Conservation (phyloP, 1,140 invertebrate genomes). For the Sycophaga agraensis region DNA sequence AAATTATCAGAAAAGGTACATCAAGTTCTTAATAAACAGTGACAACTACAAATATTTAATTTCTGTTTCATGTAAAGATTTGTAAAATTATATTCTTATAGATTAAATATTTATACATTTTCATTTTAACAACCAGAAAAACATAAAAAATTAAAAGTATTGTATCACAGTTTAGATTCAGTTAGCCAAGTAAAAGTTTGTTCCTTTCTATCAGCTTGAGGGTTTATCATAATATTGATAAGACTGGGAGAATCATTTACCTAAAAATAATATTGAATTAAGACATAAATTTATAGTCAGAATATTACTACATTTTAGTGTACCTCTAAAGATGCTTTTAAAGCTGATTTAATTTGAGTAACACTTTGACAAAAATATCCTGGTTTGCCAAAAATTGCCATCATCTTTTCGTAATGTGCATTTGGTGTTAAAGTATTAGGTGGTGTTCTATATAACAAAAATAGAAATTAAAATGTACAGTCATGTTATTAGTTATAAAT, state of each 20-base stretch:
- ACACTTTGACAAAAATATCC: conserved; percentile 81
- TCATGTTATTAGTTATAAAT: conserved; percentile 25
- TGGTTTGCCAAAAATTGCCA: conserved; percentile 78
- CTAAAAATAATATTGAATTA: conserved; percentile 41
- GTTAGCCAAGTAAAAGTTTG: conserved; percentile 91
- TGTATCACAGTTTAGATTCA: conserved; percentile 78
- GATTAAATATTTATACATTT: no score
- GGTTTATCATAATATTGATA: conserved; percentile 89
- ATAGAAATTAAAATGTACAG: conserved; percentile 27
- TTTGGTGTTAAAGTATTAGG: conserved; percentile 76
- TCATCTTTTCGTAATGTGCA: conserved; percentile 86
- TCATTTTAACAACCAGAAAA: not conserved
- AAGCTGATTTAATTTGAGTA: conserved; percentile 70
- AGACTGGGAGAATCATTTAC: conserved; percentile 75
- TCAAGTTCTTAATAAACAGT: no score
- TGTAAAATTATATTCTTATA: no score
- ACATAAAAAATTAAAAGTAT: conserved; percentile 1
- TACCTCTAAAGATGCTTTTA: conserved; percentile 68
- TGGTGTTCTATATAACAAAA: conserved; percentile 68
- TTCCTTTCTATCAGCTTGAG: conserved; percentile 83
- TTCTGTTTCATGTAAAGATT: no score
- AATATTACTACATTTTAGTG: conserved; percentile 20
- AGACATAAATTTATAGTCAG: conserved; percentile 10
- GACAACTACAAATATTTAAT: no score
- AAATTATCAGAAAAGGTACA: no score